Percentiles rank a stretch among this genome's conserved stretches.
Conservation (phyloP, 2,888 invertebrate genomes). For the Oeneis ivallda region DNA sequence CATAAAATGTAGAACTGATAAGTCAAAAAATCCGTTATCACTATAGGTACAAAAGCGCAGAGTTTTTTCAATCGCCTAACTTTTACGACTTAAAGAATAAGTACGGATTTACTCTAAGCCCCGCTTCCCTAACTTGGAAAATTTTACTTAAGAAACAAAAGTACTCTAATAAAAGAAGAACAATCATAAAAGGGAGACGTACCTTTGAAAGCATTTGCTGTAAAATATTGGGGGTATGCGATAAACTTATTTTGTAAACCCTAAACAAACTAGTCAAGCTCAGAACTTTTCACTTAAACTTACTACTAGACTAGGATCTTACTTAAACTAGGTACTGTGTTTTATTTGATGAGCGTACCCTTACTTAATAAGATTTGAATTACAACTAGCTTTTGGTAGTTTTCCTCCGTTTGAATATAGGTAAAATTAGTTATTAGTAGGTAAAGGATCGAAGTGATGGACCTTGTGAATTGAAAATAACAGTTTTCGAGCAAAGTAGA, state of each 20-base stretch:
- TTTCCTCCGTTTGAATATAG: too few species aligned
- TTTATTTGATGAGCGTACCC: slow-evolving; percentile 21
- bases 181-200: slow-evolving; percentile 77
- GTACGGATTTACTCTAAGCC: slow-evolving; percentile 74
- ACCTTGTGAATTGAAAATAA: too few species aligned
- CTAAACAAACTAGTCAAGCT: slow-evolving; percentile 32
- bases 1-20: background rate
- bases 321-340: background rate
- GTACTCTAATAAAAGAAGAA: slow-evolving; percentile 80
- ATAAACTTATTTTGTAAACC: slow-evolving; percentile 39
- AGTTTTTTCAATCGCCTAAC: slow-evolving; percentile 73
- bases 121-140: slow-evolving; percentile 74
- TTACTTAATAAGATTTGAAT: slow-evolving; percentile 11
- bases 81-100: slow-evolving; percentile 74
- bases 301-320: too few species aligned
- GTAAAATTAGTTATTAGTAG: too few species aligned
- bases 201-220: slow-evolving; percentile 57
- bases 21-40: slow-evolving; percentile 8
- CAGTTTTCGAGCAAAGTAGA: too few species aligned
- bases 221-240: slow-evolving; percentile 53
- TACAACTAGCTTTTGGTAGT: too few species aligned
- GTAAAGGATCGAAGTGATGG: too few species aligned
- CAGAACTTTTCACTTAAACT: slow-evolving; percentile 22
- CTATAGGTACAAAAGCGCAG: slow-evolving; percentile 1
- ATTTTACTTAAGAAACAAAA: slow-evolving; percentile 80